A percentile compares a stretch with the other conserved stretches of the same genome.
Evolutionary conservation across 1,140 invertebrate genomes (phyloP).

Genomic region (Drosophila yakuba): DNA sequence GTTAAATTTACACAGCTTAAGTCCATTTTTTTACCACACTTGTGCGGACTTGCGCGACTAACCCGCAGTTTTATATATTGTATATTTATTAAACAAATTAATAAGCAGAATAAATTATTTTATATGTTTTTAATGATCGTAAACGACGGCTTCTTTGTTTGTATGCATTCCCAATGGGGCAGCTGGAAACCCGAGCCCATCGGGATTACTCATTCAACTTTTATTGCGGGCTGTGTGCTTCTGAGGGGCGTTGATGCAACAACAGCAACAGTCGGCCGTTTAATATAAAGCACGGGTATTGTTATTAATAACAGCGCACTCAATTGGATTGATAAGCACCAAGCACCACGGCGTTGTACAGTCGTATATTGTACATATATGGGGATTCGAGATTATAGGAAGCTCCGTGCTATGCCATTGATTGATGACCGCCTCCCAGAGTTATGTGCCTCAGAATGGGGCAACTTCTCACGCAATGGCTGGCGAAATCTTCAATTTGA

Average conservation of each 20-base stretch:
- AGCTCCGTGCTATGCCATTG: constrained; percentile 23
- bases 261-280: constrained; percentile 11
- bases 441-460: constrained; percentile 13
- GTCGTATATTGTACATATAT: constrained; percentile 9
- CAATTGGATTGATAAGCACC: constrained; percentile 74
- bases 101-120: constrained; percentile 82
- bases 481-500: constrained; percentile 52
- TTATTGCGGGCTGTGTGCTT: constrained; percentile 13
- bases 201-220: constrained; percentile 60
- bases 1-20: constrained; percentile 46
- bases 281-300: constrained; percentile 73
- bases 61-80: constrained; percentile 74
- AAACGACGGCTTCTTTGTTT: constrained; percentile 33
- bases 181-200: constrained; percentile 40
- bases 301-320: constrained; percentile 73
- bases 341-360: constrained; percentile 2
- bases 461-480: constrained; percentile 39
- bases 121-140: constrained; percentile 80
- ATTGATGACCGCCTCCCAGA: constrained; percentile 55
- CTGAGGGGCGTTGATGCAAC: constrained; percentile 43
- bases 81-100: constrained; percentile 83
- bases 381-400: constrained; percentile 11
- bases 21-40: constrained; percentile 47
- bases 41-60: constrained; percentile 56
- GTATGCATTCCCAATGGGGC: constrained; percentile 29